Evolutionary conservation across 2,797 vertebrate species (phyloP).

Genomic region (Takifugu ocellatus): DNA sequence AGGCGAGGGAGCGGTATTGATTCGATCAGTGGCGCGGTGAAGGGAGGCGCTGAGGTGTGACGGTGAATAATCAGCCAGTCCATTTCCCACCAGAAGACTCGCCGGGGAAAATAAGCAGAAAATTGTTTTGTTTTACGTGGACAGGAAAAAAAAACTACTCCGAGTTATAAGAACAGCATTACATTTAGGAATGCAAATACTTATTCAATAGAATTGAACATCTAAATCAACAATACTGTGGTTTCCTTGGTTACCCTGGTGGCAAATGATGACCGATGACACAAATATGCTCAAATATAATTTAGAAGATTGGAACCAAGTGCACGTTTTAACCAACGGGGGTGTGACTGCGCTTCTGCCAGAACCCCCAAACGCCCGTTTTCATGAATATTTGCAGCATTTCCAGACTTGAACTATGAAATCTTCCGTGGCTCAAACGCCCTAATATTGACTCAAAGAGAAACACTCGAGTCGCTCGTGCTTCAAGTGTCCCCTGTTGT

Average conservation of each 20-base stretch:
- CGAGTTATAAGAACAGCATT: conserved; percentile 5
- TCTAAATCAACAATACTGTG: no score
- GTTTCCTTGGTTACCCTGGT: neutral
- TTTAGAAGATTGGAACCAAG: no score
- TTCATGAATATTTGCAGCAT: conserved; percentile 32
- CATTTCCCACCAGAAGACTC: conserved; percentile 38
- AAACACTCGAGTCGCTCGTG: conserved; percentile 39
- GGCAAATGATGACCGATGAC: neutral
- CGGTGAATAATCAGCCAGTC: conserved; percentile 60
- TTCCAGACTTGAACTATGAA: conserved; percentile 39
- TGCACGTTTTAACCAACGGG: no score
- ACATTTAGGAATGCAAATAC: no score
- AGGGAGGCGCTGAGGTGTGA: conserved; percentile 50
- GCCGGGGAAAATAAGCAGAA: conserved; percentile 31
- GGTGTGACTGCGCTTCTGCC: no score
- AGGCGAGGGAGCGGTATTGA: conserved; percentile 56
- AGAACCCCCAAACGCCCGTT: conserved; percentile 5
- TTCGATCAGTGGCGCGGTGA: conserved; percentile 60
- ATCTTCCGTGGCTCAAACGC: conserved; percentile 34
- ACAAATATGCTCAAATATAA: no score
- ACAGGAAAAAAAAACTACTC: neutral
- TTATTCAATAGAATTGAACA: no score
- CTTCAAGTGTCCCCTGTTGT: conserved; percentile 60
- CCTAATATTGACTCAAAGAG: conserved; percentile 37
- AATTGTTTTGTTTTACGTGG: conserved; percentile 24